phyloP scores from a whole-genome alignment of 2,888 invertebrate genomes.

The Sminthurinus aureus region DNA sequence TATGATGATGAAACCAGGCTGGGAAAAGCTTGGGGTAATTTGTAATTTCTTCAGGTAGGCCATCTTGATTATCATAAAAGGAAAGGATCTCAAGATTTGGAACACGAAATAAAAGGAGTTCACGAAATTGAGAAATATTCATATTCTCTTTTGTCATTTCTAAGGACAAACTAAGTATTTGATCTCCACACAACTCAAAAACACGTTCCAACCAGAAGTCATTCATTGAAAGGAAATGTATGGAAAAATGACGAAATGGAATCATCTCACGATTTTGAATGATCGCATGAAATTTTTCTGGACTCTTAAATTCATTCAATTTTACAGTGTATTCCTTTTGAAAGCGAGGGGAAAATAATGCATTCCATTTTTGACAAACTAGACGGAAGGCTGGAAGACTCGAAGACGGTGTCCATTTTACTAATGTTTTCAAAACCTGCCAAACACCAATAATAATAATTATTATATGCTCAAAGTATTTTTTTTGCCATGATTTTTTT shows the following conservation, averaged over 20 bases:
- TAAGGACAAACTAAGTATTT: conserved; percentile 42
- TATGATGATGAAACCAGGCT: conserved; percentile 34
- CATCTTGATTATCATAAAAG: conserved; percentile 44
- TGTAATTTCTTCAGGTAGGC: conserved; percentile 50
- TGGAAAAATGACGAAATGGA: conserved; percentile 47
- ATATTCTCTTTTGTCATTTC: conserved; percentile 49
- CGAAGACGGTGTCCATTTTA: conserved; percentile 30
- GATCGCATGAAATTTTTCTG: conserved; percentile 43
- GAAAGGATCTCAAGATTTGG: conserved; percentile 47
- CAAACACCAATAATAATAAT: conserved; percentile 12
- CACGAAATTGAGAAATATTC: conserved; percentile 50
- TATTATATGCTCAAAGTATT: not conserved
- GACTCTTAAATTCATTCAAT: conserved; percentile 43
- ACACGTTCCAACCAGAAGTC: conserved; percentile 47
- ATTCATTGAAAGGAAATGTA: conserved; percentile 46
- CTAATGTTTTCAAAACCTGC: conserved; percentile 47
- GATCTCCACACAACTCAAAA: conserved; percentile 46
- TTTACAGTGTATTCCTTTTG: conserved; percentile 41
- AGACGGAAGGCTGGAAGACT: conserved; percentile 45
- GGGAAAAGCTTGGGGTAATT: conserved; percentile 48
- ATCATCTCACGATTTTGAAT: conserved; percentile 39
- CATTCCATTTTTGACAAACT: conserved; percentile 51
- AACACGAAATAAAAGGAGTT: conserved; percentile 42
- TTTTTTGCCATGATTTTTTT: not conserved
- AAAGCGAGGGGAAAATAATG: conserved; percentile 42